Percentiles rank a stretch among this genome's conserved stretches.
Conservation (phyloP, 2,113 vertebrate genomes). For the Syngnathoides biaculeatus region DNA sequence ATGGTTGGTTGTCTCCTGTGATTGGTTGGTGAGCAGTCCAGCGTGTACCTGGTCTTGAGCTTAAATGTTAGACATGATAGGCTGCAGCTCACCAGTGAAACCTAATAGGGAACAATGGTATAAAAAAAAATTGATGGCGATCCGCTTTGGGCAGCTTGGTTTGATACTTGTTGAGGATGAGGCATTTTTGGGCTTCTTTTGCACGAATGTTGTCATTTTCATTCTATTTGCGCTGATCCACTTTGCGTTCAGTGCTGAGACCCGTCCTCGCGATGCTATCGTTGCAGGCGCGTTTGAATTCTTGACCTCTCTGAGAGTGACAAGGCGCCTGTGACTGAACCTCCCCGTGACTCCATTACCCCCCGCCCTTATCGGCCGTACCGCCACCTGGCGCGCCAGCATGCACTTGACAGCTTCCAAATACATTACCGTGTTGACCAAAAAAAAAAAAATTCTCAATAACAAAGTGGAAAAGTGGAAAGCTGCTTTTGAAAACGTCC, state of each 20-base stretch:
- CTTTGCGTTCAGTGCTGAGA: background rate
- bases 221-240: no score
- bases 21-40: no score
- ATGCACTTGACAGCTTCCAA: background rate
- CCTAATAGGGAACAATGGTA: no score
- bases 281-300: background rate
- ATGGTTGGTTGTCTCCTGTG: no score
- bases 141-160: no score
- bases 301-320: slow-evolving; percentile 42
- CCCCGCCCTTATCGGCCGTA: slow-evolving; percentile 7
- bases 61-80: no score
- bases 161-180: no score
- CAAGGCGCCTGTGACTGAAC: slow-evolving; percentile 44
- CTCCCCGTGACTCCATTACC: slow-evolving; percentile 33
- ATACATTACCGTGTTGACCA: background rate
- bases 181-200: no score
- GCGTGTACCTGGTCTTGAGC: no score
- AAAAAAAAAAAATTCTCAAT: background rate
- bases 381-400: slow-evolving; percentile 1
- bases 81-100: no score
- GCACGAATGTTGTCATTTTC: no score
- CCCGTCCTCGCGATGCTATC: slow-evolving; percentile 35
- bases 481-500: background rate
- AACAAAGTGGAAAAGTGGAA: background rate
- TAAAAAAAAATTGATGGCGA: no score